A percentile compares a stretch with the other conserved stretches of the same genome.
Evolutionary conservation across 2,888 invertebrate genomes (phyloP).

Genomic region (Coremacera marginata): DNA sequence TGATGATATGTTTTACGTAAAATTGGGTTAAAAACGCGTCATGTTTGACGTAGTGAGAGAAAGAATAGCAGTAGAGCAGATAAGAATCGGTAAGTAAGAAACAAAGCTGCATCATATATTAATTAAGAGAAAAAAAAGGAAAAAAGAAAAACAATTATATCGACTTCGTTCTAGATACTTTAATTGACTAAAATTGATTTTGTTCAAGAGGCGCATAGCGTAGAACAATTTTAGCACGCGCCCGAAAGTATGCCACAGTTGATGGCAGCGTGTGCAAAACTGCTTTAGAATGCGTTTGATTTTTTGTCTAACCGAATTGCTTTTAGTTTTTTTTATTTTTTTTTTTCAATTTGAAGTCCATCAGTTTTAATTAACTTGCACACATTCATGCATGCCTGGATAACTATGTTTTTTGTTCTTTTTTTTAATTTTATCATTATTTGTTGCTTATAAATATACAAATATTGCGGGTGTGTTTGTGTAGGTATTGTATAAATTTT

Average conservation of each 20-base stretch:
- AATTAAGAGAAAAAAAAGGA: no score
- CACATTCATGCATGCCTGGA: no score
- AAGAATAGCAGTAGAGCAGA: background rate
- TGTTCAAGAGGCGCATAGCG: constrained; percentile 48
- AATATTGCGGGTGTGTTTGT: background rate
- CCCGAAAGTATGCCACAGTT: background rate
- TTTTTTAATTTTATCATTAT: no score
- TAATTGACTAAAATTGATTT: constrained; percentile 68
- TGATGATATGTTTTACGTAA: constrained; percentile 37
- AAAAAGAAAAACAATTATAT: no score
- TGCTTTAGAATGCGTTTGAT: background rate
- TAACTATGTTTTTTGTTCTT: no score
- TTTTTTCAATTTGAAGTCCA: background rate
- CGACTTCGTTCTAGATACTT: constrained; percentile 32
- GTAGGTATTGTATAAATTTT: background rate
- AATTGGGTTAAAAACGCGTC: background rate
- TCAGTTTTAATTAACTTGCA: no score
- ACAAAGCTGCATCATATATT: no score
- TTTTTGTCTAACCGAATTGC: background rate
- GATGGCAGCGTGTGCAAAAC: background rate
- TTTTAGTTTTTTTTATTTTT: background rate
- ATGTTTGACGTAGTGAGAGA: background rate
- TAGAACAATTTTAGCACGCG: background rate
- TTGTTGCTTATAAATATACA: no score
- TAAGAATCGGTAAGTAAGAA: no score